Base-by-base conservation (phyloP, 2,888 invertebrate genomes). In the Morpho achilles region DNA sequence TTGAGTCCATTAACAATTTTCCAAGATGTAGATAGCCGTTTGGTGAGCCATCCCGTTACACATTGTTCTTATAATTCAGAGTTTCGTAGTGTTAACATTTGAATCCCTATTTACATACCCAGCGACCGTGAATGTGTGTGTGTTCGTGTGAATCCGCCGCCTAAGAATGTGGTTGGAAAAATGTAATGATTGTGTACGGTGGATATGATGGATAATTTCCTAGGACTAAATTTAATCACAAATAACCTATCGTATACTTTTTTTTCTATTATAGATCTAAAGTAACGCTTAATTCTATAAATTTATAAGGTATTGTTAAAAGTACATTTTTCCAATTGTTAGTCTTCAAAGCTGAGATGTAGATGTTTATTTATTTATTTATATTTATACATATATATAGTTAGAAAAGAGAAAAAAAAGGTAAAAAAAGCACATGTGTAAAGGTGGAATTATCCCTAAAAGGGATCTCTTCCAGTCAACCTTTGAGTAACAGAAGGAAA, bases 51-150 rank as follows among this genome's bases (percentile, higher is more conserved):
- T 66, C 68, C 73, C 73, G 71, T 71, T 71, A 70, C 66, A 67
- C 67, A 74, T 76, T 74, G 75, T 74, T 69, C 67, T 67, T 68
- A 69, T 66, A 57, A 69, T 69, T 67, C 66, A 64, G 65, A 66
- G 64, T 62, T 62, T 65, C 67, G 69, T 68, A 59, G 69, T 66
- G 74, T 73, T 76, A 71, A 74, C 74, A 80, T 81, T 78, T 76
- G 77, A 77, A 81, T 75, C 71, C 74, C 71, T 79, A 87, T 86
- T 86, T 85, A 85, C 87, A 87, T 88, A 87, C 80, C 75, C 87
- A 85, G 75, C 77, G 80, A 87, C 87, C 87, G 87, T 87, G 83
- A 86, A 87, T 80, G 74, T 78, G 80, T 79, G 77, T 75, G 80
- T 67, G 72, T 75, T 76, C 87, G 87, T 87, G 88, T 87, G 88